phyloP scores from a whole-genome alignment of 2,113 vertebrate species.

The Ochotona curzoniae region DNA sequence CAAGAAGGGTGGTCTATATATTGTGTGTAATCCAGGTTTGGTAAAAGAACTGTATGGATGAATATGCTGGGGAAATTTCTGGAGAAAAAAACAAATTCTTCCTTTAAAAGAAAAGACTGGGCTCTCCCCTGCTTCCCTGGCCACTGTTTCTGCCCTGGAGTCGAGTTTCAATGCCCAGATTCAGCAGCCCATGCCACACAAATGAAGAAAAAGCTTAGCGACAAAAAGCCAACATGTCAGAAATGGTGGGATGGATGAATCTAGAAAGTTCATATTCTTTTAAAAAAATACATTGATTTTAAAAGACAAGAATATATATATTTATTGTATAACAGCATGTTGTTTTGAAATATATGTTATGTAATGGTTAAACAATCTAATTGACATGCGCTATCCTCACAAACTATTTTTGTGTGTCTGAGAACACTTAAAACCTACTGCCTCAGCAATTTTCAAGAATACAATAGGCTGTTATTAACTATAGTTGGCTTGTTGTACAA shows the following conservation, averaged over 20 bases:
- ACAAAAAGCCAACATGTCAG: background rate
- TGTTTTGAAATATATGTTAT: background rate
- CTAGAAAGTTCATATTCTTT: background rate
- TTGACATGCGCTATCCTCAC: background rate
- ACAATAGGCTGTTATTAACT: background rate
- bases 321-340: background rate
- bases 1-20: constrained; percentile 7
- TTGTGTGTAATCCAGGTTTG: constrained; percentile 6
- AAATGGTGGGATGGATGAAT: background rate
- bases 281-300: background rate
- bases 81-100: background rate
- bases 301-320: background rate
- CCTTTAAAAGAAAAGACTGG: constrained; percentile 5
- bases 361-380: background rate
- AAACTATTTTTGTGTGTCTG: background rate
- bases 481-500: background rate
- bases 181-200: constrained; percentile 24
- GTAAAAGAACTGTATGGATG: background rate
- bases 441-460: background rate
- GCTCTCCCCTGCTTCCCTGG: background rate
- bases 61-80: background rate
- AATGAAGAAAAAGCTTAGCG: constrained; percentile 14
- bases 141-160: constrained; percentile 34
- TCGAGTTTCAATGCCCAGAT: background rate
- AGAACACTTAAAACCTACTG: background rate